A percentile compares a stretch with the other conserved stretches of the same genome.
Evolutionary conservation across 2,888 invertebrate genomes (phyloP).

Genomic region (Drosophila ezoana): DNA sequence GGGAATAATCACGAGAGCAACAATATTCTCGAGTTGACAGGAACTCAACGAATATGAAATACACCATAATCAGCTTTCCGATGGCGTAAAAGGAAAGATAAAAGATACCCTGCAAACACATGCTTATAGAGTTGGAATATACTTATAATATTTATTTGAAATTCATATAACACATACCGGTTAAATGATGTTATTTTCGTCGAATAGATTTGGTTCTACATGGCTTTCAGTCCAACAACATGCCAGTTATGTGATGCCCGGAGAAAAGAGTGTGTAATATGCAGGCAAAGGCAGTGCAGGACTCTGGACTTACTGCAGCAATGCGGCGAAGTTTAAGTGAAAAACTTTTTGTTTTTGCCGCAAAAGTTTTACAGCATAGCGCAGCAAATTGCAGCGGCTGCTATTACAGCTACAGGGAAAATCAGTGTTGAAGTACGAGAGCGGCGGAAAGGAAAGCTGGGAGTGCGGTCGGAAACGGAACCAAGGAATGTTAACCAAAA

Average conservation of each 20-base stretch:
- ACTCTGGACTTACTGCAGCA: constrained; percentile 61
- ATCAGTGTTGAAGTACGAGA: constrained; percentile 42
- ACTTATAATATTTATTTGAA: neutral
- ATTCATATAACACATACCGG: too few relatives aligned
- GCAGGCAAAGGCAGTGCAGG: constrained; percentile 27
- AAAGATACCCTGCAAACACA: neutral
- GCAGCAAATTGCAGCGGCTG: constrained; percentile 72
- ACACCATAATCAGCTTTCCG: constrained; percentile 1
- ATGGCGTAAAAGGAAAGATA: neutral
- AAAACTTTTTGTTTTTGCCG: constrained; percentile 75
- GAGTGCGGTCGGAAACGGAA: constrained; percentile 59
- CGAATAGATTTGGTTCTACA: too few relatives aligned
- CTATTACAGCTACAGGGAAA: constrained; percentile 67
- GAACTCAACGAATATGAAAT: constrained; percentile 29
- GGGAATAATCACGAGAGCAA: constrained; percentile 67
- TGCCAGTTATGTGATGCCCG: constrained; percentile 1
- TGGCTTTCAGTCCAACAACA: neutral
- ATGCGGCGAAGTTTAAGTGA: constrained; percentile 77
- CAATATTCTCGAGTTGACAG: constrained; percentile 24
- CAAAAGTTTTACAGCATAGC: constrained; percentile 70
- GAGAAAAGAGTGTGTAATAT: constrained; percentile 21
- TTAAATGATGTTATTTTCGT: too few relatives aligned
- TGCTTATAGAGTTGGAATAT: neutral
- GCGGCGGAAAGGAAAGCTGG: neutral
- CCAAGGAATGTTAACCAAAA: constrained; percentile 76